phyloP scores from a whole-genome alignment of 2,113 vertebrate species.

The Spea multiplicata region DNA sequence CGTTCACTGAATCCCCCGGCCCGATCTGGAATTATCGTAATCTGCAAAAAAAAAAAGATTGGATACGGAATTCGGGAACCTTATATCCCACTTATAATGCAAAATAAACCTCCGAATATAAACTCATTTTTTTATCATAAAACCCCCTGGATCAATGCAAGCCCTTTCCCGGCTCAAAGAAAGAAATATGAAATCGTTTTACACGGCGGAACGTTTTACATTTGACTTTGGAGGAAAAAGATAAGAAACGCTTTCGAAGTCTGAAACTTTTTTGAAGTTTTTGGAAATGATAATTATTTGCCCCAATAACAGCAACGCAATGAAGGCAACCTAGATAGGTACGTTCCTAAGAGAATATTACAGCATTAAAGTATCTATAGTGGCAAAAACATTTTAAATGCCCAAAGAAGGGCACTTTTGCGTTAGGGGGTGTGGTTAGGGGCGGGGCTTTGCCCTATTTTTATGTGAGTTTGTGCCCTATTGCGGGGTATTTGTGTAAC shows the following conservation, averaged over 20 bases:
- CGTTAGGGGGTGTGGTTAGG: too few relatives aligned
- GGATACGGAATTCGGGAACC: background rate
- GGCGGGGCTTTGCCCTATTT: too few relatives aligned
- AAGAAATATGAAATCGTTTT: background rate
- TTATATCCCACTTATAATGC: constrained; percentile 20
- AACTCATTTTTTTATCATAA: constrained; percentile 19
- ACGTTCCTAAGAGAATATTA: too few relatives aligned
- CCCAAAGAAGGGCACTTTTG: too few relatives aligned
- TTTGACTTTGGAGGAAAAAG: too few relatives aligned
- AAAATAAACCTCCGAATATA: constrained; percentile 28
- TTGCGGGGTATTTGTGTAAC: too few relatives aligned
- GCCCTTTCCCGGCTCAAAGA: background rate
- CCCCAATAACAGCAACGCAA: too few relatives aligned
- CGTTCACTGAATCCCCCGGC: background rate
- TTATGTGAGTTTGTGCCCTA: too few relatives aligned
- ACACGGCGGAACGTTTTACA: background rate
- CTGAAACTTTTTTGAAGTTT: background rate
- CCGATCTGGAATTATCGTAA: constrained; percentile 31
- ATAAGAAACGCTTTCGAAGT: background rate
- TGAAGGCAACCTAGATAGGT: too few relatives aligned
- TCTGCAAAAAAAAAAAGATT: constrained; percentile 15
- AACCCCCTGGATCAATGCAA: background rate
- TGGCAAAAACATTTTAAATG: too few relatives aligned
- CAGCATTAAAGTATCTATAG: too few relatives aligned
- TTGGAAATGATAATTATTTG: too few relatives aligned